Evolutionary conservation across 2,888 invertebrate species (phyloP).

Genomic region (Meteorus cinctellus): DNA sequence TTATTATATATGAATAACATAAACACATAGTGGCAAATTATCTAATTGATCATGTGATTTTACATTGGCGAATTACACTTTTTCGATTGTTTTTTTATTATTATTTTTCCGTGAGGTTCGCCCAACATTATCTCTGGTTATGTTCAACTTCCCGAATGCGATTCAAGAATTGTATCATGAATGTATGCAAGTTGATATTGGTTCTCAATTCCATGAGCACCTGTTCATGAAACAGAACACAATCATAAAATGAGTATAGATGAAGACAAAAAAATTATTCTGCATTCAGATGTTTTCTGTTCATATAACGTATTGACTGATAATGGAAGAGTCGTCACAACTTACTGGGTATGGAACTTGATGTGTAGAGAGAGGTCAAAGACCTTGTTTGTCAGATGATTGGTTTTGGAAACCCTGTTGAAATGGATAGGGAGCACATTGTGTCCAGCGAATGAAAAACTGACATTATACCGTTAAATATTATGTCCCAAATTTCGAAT

Average conservation of each 20-base stretch:
- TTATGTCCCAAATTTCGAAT: too few species aligned
- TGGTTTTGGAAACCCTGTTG: neutral
- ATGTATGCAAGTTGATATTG: neutral
- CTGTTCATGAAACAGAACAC: neutral
- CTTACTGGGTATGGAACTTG: neutral
- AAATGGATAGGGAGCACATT: neutral
- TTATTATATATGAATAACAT: neutral
- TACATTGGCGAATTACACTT: neutral
- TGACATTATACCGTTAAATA: too few species aligned
- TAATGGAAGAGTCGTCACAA: neutral
- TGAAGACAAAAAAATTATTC: too few species aligned
- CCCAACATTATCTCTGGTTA: neutral
- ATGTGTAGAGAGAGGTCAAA: constrained; percentile 16
- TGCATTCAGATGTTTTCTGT: neutral
- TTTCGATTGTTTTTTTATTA: neutral
- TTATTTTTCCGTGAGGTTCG: neutral
- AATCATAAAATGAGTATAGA: too few species aligned
- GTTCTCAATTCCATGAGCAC: neutral
- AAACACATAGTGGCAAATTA: constrained; percentile 12
- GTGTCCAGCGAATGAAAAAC: neutral
- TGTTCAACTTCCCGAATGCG: neutral
- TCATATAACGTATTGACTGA: neutral
- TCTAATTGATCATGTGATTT: constrained; percentile 7
- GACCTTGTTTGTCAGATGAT: constrained; percentile 16
- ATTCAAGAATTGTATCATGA: neutral